Percentiles rank a stretch among this genome's conserved stretches.
Evolutionary conservation across 2,888 invertebrate genomes (phyloP).

Genomic region (Drosophila quinaria): DNA sequence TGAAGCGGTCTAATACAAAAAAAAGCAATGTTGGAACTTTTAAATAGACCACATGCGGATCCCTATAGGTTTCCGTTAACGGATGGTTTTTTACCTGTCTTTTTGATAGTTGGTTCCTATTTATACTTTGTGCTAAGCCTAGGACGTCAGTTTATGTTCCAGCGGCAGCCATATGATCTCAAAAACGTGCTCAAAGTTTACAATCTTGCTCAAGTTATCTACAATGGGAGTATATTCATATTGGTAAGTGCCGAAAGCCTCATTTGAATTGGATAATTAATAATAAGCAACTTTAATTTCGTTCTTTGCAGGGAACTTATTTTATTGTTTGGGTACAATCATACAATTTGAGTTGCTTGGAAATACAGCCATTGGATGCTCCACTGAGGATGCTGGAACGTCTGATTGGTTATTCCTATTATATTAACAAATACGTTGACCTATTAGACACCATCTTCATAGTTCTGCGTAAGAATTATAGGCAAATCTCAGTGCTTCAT

Average conservation of each 20-base stretch:
- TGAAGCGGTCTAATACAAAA: not conserved
- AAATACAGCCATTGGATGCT: slow-evolving; percentile 19
- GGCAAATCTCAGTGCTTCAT: slow-evolving; percentile 59
- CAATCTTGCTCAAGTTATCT: slow-evolving; percentile 93
- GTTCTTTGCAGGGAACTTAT: not conserved
- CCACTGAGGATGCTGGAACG: slow-evolving; percentile 38
- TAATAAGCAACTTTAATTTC: too few species aligned
- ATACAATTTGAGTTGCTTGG: slow-evolving; percentile 31
- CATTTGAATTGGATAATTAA: not conserved
- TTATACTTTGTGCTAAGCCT: slow-evolving; percentile 91
- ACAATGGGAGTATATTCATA: slow-evolving; percentile 88
- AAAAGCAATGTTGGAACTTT: slow-evolving; percentile 36
- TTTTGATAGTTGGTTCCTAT: slow-evolving; percentile 88
- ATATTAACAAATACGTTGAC: slow-evolving; percentile 51
- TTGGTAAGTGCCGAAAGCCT: not conserved
- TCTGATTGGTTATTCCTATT: slow-evolving; percentile 20
- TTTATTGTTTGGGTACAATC: not conserved
- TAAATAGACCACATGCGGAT: slow-evolving; percentile 44
- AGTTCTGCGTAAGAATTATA: slow-evolving; percentile 62
- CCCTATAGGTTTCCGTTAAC: slow-evolving; percentile 87
- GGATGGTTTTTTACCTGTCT: slow-evolving; percentile 89
- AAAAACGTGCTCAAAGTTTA: slow-evolving; percentile 91
- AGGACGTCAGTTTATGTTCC: slow-evolving; percentile 91
- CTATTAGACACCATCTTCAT: slow-evolving; percentile 65
- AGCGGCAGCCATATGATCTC: slow-evolving; percentile 90